Percentiles rank a stretch among this genome's conserved stretches.
Evolutionary conservation across 2,113 vertebrate species (phyloP).

Genomic region (Chamaea fasciata): DNA sequence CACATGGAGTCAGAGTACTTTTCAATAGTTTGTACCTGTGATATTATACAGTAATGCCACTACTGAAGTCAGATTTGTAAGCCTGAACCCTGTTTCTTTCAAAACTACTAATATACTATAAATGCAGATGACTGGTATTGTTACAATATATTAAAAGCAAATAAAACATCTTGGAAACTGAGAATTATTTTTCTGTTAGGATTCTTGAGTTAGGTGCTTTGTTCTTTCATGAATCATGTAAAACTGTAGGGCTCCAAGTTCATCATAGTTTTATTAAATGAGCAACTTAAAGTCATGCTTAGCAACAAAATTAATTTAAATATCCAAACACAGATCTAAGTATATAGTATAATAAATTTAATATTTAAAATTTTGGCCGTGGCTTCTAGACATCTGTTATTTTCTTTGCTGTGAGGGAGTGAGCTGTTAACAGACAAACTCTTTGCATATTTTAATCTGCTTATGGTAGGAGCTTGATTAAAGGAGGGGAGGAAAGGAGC

Average conservation of each 20-base stretch:
- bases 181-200: not conserved
- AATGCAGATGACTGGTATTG: not conserved
- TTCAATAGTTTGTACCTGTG: not conserved
- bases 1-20: not conserved
- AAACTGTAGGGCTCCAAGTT: not conserved
- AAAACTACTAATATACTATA: not conserved
- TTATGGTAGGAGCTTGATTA: not conserved
- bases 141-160: not conserved
- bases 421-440: conserved; percentile 4
- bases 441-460: not conserved
- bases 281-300: not conserved
- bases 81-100: not conserved
- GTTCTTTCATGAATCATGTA: not conserved
- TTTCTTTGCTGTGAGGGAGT: conserved; percentile 20
- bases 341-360: not conserved
- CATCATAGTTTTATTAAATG: not conserved
- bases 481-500: not conserved
- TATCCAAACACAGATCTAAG: not conserved
- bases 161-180: not conserved
- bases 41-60: not conserved
- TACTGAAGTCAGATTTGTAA: not conserved
- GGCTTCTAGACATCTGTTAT: conserved; percentile 30
- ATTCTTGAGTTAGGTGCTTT: not conserved
- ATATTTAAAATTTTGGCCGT: conserved; percentile 1
- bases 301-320: not conserved